Conservation (phyloP, 1,140 invertebrate genomes). For the Anastrepha ludens region DNA sequence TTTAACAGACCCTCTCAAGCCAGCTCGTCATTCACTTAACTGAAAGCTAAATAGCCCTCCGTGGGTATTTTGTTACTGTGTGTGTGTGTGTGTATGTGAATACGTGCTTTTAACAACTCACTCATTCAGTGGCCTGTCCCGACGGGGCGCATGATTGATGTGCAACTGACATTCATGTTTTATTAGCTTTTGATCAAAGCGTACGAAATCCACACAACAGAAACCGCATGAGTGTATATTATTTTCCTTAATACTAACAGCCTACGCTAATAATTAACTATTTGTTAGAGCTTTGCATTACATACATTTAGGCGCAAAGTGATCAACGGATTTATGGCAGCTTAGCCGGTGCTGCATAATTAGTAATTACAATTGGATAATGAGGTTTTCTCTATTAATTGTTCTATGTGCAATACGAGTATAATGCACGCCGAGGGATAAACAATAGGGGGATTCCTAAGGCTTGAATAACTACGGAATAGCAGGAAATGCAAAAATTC, state of each 20-base stretch:
- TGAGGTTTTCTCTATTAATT: too few relatives aligned
- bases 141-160: background rate
- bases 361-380: too few relatives aligned
- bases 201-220: background rate
- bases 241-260: too few relatives aligned
- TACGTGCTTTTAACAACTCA: background rate
- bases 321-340: background rate
- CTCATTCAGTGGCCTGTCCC: background rate
- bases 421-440: too few relatives aligned
- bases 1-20: background rate
- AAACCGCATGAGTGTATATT: too few relatives aligned
- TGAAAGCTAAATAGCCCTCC: constrained; percentile 5
- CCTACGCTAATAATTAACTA: background rate
- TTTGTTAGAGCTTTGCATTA: background rate
- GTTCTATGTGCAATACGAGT: too few relatives aligned
- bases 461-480: too few relatives aligned
- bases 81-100: background rate
- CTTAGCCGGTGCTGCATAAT: too few relatives aligned
- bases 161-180: background rate
- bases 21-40: background rate
- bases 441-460: too few relatives aligned
- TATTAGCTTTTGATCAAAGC: background rate
- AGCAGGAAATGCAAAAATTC: too few relatives aligned
- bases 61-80: background rate
- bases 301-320: constrained; percentile 19